Conservation (phyloP, 2,888 invertebrate species). For the Isoperla grammatica region DNA sequence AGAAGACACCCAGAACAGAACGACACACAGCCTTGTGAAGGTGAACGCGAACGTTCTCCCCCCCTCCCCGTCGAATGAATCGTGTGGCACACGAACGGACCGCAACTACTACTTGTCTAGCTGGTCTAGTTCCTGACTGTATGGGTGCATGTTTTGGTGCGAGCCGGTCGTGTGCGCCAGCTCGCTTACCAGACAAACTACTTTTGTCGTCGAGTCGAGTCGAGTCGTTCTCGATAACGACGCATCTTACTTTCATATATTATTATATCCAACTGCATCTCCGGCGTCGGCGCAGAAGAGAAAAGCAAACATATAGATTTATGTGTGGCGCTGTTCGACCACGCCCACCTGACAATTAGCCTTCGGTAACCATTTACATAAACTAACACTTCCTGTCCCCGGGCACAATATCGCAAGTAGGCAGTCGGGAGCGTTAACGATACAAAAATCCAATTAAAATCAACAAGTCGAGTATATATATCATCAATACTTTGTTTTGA, state of each 20-base stretch:
- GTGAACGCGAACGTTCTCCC: slow-evolving; percentile 24
- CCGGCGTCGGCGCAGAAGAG: neutral
- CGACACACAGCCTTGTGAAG: slow-evolving; percentile 21
- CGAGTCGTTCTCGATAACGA: neutral
- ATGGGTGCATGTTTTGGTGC: neutral
- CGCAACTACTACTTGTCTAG: neutral
- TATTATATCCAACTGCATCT: neutral
- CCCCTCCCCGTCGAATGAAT: neutral
- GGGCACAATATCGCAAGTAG: neutral
- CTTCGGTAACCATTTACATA: slow-evolving; percentile 9
- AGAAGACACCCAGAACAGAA: slow-evolving; percentile 7
- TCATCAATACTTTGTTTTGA: too few relatives aligned
- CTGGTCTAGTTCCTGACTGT: neutral
- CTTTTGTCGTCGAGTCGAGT: too few relatives aligned
- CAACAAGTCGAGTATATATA: too few relatives aligned
- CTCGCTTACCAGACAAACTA: too few relatives aligned
- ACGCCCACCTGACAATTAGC: slow-evolving; percentile 22
- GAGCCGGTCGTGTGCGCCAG: neutral
- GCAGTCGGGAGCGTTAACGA: too few relatives aligned
- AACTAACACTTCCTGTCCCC: slow-evolving; percentile 13
- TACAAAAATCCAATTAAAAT: too few relatives aligned
- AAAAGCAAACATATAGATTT: neutral
- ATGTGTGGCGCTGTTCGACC: slow-evolving; percentile 4
- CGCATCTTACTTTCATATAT: neutral
- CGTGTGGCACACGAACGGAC: neutral